A percentile compares a stretch with the other conserved stretches of the same genome.
Evolutionary conservation across 2,888 invertebrate genomes (phyloP).

Genomic region (Mycogona germanica): DNA sequence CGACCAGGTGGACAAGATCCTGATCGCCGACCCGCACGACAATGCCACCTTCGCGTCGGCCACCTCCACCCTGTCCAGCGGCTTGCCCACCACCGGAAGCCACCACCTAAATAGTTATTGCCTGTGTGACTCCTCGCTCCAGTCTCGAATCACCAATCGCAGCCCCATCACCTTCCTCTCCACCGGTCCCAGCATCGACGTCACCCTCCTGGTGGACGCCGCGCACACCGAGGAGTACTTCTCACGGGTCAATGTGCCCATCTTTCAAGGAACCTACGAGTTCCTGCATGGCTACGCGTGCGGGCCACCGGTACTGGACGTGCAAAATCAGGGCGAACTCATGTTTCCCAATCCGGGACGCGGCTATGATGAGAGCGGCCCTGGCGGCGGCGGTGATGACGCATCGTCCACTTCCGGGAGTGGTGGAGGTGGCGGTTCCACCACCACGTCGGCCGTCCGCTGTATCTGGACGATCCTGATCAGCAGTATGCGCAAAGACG

Average conservation of each 20-base stretch:
- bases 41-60: conserved; percentile 3
- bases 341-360: conserved; percentile 13
- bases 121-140: conserved; percentile 17
- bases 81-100: no score
- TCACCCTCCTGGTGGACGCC: conserved; percentile 71
- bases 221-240: conserved; percentile 67
- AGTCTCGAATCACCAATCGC: conserved; percentile 38
- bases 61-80: no score
- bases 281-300: conserved; percentile 59
- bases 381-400: not conserved
- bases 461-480: conserved; percentile 60
- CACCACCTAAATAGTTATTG: no score
- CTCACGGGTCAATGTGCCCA: conserved; percentile 41
- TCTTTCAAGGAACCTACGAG: conserved; percentile 76
- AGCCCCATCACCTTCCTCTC: conserved; percentile 51
- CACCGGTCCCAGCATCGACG: conserved; percentile 58
- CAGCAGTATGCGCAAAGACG: conserved; percentile 50
- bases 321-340: conserved; percentile 19
- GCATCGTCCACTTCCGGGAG: not conserved
- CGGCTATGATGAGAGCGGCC: not conserved
- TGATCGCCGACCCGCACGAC: conserved; percentile 21
- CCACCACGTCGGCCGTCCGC: conserved; percentile 39
- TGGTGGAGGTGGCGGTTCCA: conserved; percentile 19
- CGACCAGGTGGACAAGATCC: conserved; percentile 22
- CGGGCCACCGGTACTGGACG: conserved; percentile 24